Conservation (phyloP, 2,113 vertebrate genomes). For the Oophaga pumilio region DNA sequence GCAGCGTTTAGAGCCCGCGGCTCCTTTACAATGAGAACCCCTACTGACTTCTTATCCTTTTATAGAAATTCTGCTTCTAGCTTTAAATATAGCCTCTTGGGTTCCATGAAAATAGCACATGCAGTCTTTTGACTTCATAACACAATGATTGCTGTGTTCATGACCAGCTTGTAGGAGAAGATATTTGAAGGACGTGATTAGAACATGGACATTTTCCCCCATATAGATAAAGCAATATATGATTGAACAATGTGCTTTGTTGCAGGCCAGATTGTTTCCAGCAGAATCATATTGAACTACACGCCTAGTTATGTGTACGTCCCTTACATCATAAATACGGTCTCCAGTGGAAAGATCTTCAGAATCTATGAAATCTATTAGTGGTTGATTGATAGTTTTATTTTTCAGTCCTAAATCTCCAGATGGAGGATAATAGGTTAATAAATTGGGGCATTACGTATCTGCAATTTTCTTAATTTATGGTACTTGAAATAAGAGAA, state of each 20-base stretch:
- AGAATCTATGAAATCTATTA: background rate
- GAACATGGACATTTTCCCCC: background rate
- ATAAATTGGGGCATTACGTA: background rate
- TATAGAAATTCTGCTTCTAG: conserved; percentile 1
- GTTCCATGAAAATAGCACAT: background rate
- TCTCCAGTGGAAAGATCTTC: conserved; percentile 6
- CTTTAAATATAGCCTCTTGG: conserved; percentile 1
- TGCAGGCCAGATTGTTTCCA: background rate
- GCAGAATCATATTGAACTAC: background rate
- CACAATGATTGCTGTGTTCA: background rate
- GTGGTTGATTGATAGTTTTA: background rate
- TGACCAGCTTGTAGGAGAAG: background rate
- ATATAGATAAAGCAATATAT: background rate
- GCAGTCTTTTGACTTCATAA: conserved; percentile 1
- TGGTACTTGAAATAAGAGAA: background rate
- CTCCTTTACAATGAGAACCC: conserved; percentile 13
- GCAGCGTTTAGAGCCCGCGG: background rate
- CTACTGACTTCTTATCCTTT: background rate
- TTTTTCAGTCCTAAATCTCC: background rate
- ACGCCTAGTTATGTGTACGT: background rate
- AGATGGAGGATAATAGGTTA: background rate
- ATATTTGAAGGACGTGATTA: background rate
- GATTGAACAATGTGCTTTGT: background rate
- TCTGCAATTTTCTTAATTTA: background rate
- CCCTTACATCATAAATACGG: background rate